Base-by-base conservation (phyloP, 1,140 invertebrate genomes). In the Physella acuta region DNA sequence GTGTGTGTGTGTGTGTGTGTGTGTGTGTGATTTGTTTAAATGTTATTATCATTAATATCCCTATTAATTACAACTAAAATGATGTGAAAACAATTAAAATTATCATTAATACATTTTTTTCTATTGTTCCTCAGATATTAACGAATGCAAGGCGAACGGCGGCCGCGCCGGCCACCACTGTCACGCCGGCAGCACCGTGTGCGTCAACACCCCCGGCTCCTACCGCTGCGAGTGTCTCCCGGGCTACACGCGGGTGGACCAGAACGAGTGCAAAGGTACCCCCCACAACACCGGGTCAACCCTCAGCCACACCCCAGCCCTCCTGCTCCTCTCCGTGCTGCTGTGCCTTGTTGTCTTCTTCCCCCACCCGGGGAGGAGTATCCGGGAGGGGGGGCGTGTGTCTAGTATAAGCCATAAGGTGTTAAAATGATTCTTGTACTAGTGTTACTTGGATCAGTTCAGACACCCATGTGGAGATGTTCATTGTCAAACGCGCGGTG, bases 131-230 rank as follows among this genome's bases (percentile, higher is more conserved):
- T 60, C 76, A 84, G 83, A 84, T 73, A 76, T 81, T 59, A 71
- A 84, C 73, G 83, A 84, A 72, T 84, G 83, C 71, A 53, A 71
- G 16, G 62, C 64, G 8, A 68, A 75, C 37, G 82, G 81, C n/a
- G 80, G 79, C 8, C 74, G 73, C 55, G 51, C 71, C 70, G 82
- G 81, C 3, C 93, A 77, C 90, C 89, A 82, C 91, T 88, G 36
- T 93, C n/a, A n/a, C n/a, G 92, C 86, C 90, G 90, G 74, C 84
- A 88, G 78, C 89, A 91, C 93, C 20, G 64, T 75, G 24, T 85
- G 84, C 67, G 75, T 82, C n/a, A 85, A 85, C 71, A 82, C 78
- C 0, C 71, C 79, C 26, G 84, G 84, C 37, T 79, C 80, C 11
- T 85, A 84, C 71, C 71, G 72, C 36, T 85, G 84, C 68, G 71